Base-by-base conservation (phyloP, 2,888 invertebrate species). In the Apodemia zela region DNA sequence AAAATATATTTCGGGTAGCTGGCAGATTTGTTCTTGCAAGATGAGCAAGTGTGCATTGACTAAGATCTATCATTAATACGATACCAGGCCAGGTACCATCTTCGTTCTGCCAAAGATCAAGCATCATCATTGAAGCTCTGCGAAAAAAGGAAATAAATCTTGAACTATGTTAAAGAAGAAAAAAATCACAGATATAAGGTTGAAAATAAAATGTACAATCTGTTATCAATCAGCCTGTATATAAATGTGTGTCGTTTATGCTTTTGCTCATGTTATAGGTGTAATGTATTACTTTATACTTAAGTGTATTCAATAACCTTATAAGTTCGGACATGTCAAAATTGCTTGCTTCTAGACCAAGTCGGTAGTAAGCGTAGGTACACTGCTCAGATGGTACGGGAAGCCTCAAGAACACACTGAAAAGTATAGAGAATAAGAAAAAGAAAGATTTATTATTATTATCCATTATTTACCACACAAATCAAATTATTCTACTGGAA, bases 51-150 rank as follows among this genome's bases (percentile, higher is more conserved):
- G 51, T 51, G 11, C 18, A 21, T 13, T 51, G 21, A 21, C 51
- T 51, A 3, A 51, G 51, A 51, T 51, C 51, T 21, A 25, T 21
- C 5, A 51, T 15, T 18, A 51, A 25, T 51, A 51, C 13, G 1
- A 51, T 15, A 4, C 51, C 51, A 13, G 51, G 51, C 51, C 51
- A 51, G 4, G 51, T 51, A 13, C 51, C 51, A 21, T 51, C 51
- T 51, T 51, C 51, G 5, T 21, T 13, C 13, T 51, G 51, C 51
- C 51, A 51, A 11, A 51, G 51, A 21, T 51, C 51, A 18, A 51
- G 51, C 21, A 25, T 51, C 51, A 51, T 51, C 21, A 51, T 21
- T 11, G 13, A 11, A 21, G 21, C 51, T 51, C 51, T 51, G 42
- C 13, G 4, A 42, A 15, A 42, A 51, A 21, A 10, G 13, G 15